These are phyloP conservation scores for Acleris holmiana DNA, from an alignment of 2,888 invertebrate species.

Conservation along the genomic window DNA sequence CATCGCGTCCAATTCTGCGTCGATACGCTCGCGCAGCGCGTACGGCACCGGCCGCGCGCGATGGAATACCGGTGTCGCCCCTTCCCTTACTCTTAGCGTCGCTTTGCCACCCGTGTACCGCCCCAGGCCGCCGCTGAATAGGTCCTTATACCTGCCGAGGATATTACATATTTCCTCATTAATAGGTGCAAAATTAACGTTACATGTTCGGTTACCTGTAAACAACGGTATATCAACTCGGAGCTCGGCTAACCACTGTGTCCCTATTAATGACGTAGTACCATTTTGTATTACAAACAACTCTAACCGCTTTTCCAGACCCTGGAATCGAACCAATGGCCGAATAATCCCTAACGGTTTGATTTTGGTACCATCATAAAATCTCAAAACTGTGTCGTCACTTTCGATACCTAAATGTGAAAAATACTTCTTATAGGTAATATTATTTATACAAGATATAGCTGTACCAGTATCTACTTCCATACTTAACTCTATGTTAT, in stretches of 20 bases:
- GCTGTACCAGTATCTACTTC: constrained; percentile 12
- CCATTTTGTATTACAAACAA: constrained; percentile 9
- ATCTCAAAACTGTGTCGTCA: neutral
- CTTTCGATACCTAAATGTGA: neutral
- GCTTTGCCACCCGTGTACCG: constrained; percentile 5
- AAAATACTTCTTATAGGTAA: neutral
- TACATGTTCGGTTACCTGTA: neutral
- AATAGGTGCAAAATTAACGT: neutral
- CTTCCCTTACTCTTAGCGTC: constrained; percentile 1
- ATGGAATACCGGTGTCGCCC: neutral
- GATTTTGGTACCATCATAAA: neutral
- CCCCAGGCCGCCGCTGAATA: constrained; percentile 6
- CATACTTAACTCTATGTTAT: neutral
- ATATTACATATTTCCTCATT: neutral
- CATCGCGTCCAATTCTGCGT: constrained; percentile 44
- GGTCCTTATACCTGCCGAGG: constrained; percentile 1
- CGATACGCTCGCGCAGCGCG: neutral
- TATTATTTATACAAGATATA: too few relatives aligned
- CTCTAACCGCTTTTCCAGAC: neutral
- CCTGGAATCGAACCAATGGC: neutral
- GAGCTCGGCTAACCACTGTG: constrained; percentile 7
- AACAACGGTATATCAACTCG: neutral
- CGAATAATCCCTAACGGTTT: constrained; percentile 14
- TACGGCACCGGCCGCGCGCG: constrained; percentile 7
- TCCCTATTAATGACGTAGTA: constrained; percentile 2